phyloP scores from a whole-genome alignment of 2,113 vertebrate genomes.

The Mus spicilegus region DNA sequence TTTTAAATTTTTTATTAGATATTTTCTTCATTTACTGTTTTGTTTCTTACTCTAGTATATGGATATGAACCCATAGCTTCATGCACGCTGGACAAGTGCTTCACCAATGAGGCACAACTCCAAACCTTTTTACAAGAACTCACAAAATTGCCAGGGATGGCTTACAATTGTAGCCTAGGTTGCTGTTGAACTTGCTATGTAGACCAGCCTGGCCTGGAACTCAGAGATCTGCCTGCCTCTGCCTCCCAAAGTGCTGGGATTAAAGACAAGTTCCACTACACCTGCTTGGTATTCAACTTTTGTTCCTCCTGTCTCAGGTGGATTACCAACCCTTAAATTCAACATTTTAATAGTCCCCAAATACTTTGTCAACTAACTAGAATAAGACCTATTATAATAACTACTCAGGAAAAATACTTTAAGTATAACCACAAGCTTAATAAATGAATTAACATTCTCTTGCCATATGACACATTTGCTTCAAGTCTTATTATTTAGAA shows the following conservation, averaged over 20 bases:
- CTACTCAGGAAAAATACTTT: constrained; percentile 27
- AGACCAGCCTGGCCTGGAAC: background rate
- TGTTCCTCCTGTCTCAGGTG: background rate
- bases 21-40: background rate
- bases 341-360: background rate
- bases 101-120: background rate
- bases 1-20: too few species aligned
- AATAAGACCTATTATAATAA: background rate
- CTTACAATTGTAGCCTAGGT: background rate
- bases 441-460: constrained; percentile 12
- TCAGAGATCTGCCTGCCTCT: background rate
- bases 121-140: background rate
- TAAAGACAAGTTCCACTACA: background rate
- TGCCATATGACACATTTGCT: background rate
- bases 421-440: background rate
- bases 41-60: background rate
- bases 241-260: background rate
- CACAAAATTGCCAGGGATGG: background rate
- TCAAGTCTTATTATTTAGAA: constrained; percentile 35
- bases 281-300: background rate
- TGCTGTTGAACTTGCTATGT: background rate
- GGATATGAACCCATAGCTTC: background rate
- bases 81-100: background rate
- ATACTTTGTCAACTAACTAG: background rate
- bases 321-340: background rate